Percentiles rank a stretch among this genome's conserved stretches.
phyloP scores from a whole-genome alignment of 2,113 vertebrate genomes.

The Lipophrys pholis region DNA sequence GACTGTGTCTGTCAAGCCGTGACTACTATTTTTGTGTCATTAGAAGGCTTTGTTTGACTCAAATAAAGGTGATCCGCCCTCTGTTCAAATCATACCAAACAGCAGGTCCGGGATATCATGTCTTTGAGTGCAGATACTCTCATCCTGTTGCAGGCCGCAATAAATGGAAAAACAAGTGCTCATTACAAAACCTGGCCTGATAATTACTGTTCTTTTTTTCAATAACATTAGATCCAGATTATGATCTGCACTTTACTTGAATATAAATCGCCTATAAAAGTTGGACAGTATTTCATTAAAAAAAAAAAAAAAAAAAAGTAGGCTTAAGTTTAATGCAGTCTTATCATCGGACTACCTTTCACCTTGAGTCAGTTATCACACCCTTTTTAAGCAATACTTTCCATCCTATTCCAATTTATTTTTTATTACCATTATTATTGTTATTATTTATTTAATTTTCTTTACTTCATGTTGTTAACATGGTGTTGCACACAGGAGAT shows the following conservation, averaged over 20 bases:
- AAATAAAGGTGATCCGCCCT: conserved; percentile 80
- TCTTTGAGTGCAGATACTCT: conserved; percentile 66
- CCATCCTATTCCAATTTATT: background rate
- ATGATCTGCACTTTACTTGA: conserved; percentile 45
- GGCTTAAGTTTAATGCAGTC: conserved; percentile 49
- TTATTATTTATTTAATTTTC: no score
- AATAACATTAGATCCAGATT: conserved; percentile 52
- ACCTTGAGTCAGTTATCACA: background rate
- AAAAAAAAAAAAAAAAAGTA: conserved; percentile 22
- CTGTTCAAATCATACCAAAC: conserved; percentile 74
- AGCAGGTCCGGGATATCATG: conserved; percentile 72
- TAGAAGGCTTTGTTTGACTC: conserved; percentile 78
- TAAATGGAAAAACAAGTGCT: conserved; percentile 77
- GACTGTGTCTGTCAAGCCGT: conserved; percentile 63
- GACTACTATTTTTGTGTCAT: conserved; percentile 76
- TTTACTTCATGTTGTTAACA: conserved; percentile 9
- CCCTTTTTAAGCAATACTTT: conserved; percentile 21
- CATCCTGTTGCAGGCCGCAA: conserved; percentile 79
- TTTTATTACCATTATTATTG: conserved; percentile 13
- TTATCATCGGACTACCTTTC: background rate
- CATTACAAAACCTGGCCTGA: conserved; percentile 47
- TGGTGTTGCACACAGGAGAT: background rate
- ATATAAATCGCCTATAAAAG: conserved; percentile 66
- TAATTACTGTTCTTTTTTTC: conserved; percentile 70
- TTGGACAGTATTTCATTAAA: conserved; percentile 67